A percentile compares a stretch with the other conserved stretches of the same genome.
These are phyloP conservation scores for Laupala kohalensis DNA, from an alignment of 1,140 invertebrate species.

Conservation along the genomic window DNA sequence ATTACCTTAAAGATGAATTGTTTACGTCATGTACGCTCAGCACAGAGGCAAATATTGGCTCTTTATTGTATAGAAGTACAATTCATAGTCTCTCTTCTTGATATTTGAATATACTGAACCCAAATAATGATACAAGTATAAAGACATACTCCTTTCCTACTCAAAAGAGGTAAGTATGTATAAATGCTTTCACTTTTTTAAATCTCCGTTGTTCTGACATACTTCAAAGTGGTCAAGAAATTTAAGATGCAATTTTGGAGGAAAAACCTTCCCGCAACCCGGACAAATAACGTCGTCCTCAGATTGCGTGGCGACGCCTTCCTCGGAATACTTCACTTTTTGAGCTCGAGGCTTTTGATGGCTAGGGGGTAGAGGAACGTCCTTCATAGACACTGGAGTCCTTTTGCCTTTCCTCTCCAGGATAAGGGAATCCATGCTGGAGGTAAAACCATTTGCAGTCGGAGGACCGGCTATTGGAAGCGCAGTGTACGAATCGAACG, in stretches of 20 bases:
- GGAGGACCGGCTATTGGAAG: not conserved
- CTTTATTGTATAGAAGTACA: too few species aligned
- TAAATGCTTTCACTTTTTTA: not conserved
- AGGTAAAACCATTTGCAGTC: not conserved
- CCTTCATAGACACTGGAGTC: not conserved
- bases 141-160: too few species aligned
- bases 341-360: not conserved
- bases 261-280: conserved; percentile 22
- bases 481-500: not conserved
- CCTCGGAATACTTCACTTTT: conserved; percentile 11
- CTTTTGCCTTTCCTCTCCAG: not conserved
- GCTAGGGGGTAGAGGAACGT: not conserved
- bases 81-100: too few species aligned
- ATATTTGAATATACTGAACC: too few species aligned
- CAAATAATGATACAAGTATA: too few species aligned
- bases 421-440: not conserved
- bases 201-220: conserved; percentile 15
- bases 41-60: too few species aligned
- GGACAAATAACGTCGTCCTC: conserved; percentile 23
- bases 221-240: conserved; percentile 24
- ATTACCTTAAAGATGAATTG: too few species aligned
- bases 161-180: too few species aligned
- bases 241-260: conserved; percentile 21
- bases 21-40: too few species aligned
- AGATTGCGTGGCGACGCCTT: conserved; percentile 20